Conservation (phyloP, 1,140 invertebrate species). For the Caenorhabditis elegans region DNA sequence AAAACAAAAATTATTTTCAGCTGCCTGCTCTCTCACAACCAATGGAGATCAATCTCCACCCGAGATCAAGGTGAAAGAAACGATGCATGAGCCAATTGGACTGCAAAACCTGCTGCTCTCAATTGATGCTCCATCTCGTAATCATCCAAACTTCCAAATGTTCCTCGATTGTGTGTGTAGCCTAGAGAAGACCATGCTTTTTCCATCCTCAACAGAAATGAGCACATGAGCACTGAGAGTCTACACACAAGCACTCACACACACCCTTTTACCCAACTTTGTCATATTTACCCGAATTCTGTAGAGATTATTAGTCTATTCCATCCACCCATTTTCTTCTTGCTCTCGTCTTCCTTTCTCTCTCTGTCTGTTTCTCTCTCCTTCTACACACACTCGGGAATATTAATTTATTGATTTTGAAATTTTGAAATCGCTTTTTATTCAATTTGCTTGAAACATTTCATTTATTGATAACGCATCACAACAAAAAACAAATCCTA, state of each 20-base stretch:
- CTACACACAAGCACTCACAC: neutral
- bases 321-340: neutral
- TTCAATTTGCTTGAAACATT: neutral
- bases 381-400: conserved; percentile 8
- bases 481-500: neutral
- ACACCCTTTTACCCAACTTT: conserved; percentile 3
- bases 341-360: neutral
- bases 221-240: no score
- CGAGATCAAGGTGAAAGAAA: neutral
- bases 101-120: neutral
- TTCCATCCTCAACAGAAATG: neutral
- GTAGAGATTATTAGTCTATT: neutral
- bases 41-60: conserved; percentile 6
- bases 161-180: conserved; percentile 6
- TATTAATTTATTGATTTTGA: conserved; percentile 5
- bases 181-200: neutral
- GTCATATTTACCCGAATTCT: conserved; percentile 26
- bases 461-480: neutral
- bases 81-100: neutral
- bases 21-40: neutral
- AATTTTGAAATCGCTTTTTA: neutral
- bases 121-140: neutral
- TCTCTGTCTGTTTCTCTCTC: conserved; percentile 1
- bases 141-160: conserved; percentile 21
- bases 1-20: no score